These are phyloP conservation scores for Ia io DNA, from an alignment of 2,113 vertebrate genomes.

Conservation along the genomic window DNA sequence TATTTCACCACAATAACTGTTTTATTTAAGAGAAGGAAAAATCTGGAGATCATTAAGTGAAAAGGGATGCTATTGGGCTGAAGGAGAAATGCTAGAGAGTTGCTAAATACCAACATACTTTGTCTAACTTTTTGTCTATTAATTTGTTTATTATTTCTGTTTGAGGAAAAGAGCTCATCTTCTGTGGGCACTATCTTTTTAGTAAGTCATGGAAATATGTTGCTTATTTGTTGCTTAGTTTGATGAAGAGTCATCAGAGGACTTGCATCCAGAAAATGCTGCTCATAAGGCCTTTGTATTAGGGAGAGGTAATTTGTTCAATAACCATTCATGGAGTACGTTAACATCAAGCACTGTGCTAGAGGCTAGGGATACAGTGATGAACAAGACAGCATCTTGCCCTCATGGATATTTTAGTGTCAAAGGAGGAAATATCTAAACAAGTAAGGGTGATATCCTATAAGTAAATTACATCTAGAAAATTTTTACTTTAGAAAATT, in stretches of 20 bases:
- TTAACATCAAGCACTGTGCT: neutral
- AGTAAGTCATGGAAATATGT: neutral
- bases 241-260: neutral
- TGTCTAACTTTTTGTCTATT: neutral
- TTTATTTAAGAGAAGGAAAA: constrained; percentile 17
- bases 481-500: no score
- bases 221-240: neutral
- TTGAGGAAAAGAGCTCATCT: neutral
- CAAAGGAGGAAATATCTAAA: neutral
- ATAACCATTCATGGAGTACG: neutral
- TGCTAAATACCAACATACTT: neutral
- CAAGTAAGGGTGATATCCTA: neutral
- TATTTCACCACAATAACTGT: neutral
- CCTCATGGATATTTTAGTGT: neutral
- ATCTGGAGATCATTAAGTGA: neutral
- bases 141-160: neutral
- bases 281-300: neutral
- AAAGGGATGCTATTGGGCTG: neutral
- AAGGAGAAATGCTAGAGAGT: neutral
- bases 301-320: neutral
- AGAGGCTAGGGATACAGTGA: neutral
- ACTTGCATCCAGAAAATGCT: neutral
- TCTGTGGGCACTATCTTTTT: neutral
- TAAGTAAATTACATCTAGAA: no score
- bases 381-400: neutral